Evolutionary conservation across 2,797 vertebrate genomes (phyloP).

Genomic region (Pipistrellus kuhlii): DNA sequence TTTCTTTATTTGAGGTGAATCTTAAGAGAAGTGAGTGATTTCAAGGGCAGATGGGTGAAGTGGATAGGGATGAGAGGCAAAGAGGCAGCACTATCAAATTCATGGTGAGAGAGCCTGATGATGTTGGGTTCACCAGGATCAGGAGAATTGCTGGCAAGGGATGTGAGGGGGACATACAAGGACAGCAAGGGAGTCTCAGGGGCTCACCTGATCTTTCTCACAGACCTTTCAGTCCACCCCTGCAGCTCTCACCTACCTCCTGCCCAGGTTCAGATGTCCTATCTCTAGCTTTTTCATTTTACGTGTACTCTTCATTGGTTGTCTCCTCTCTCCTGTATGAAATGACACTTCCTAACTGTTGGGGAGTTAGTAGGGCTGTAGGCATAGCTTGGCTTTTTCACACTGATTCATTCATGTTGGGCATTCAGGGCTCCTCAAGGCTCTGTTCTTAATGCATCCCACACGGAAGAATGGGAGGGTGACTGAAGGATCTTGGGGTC

Average conservation of each 20-base stretch:
- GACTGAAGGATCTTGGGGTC: background rate
- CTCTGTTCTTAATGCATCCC: background rate
- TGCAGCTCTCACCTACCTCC: background rate
- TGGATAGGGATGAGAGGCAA: background rate
- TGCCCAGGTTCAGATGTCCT: background rate
- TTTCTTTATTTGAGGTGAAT: background rate
- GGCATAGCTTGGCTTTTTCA: background rate
- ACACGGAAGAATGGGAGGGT: background rate
- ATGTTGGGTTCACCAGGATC: no score
- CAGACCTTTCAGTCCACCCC: background rate
- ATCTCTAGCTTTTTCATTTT: background rate
- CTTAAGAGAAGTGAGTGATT: background rate
- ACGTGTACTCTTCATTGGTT: rapidly evolving
- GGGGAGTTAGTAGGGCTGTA: background rate
- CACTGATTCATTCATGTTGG: background rate
- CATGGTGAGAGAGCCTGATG: background rate
- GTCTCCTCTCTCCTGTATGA: rapidly evolving
- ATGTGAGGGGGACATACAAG: background rate
- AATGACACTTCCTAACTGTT: background rate
- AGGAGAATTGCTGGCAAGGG: rapidly evolving
- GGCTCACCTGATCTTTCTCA: background rate
- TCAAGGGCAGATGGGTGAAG: background rate
- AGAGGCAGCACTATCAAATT: background rate
- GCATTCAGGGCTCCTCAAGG: rapidly evolving
- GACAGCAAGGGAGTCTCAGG: background rate